A percentile compares a stretch with the other conserved stretches of the same genome.
Conservation (phyloP, 2,797 vertebrate genomes). For the Eulemur mongoz region DNA sequence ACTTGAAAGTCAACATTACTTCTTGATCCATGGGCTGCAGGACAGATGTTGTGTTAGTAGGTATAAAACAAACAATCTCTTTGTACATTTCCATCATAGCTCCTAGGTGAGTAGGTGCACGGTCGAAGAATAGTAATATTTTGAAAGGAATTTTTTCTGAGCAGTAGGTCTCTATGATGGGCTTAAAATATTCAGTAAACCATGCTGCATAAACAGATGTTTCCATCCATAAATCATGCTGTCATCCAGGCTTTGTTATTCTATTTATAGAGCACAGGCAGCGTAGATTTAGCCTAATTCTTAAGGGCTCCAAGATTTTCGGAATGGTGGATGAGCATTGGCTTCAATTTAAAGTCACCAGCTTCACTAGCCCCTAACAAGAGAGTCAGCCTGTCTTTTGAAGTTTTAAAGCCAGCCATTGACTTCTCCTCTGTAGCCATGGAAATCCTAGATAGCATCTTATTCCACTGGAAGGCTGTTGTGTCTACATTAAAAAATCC, state of each 20-base stretch:
- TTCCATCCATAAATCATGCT: background rate
- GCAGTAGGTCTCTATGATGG: background rate
- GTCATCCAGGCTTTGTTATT: background rate
- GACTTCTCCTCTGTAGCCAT: background rate
- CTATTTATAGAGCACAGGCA: background rate
- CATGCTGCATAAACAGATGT: background rate
- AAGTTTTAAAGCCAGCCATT: background rate
- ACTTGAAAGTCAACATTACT: background rate
- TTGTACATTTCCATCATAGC: background rate
- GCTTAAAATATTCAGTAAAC: background rate
- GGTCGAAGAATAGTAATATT: background rate
- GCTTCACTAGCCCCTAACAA: background rate
- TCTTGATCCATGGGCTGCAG: background rate
- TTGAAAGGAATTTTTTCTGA: background rate
- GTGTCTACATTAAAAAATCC: background rate
- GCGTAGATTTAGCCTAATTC: background rate
- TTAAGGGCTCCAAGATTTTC: background rate
- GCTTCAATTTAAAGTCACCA: background rate
- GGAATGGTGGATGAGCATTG: background rate
- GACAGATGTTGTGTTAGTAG: background rate
- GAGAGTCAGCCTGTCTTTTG: background rate
- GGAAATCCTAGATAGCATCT: background rate
- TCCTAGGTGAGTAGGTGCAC: background rate
- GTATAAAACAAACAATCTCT: background rate
- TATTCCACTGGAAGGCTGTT: background rate